A percentile compares a stretch with the other conserved stretches of the same genome.
Evolutionary conservation across 2,888 invertebrate genomes (phyloP).

Genomic region (Tenodera sinensis): DNA sequence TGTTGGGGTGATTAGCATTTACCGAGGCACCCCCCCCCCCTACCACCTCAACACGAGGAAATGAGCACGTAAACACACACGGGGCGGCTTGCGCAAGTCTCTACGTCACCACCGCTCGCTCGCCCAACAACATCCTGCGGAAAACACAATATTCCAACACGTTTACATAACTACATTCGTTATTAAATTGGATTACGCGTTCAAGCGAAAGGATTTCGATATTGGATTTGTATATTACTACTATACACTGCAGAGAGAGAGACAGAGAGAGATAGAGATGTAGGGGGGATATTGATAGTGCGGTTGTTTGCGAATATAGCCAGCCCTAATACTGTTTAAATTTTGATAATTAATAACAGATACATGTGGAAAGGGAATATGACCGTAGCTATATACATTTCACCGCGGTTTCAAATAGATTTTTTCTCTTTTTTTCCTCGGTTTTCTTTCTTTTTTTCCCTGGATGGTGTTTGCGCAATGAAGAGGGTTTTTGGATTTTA

Average conservation of each 20-base stretch:
- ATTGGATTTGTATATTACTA: constrained; percentile 17
- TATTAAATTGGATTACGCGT: constrained; percentile 17
- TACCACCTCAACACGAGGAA: neutral
- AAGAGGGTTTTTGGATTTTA: neutral
- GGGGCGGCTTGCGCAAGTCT: neutral
- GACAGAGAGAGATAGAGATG: neutral
- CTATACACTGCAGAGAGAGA: neutral
- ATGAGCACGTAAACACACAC: neutral
- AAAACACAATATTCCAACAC: constrained; percentile 18
- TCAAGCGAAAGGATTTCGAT: constrained; percentile 15
- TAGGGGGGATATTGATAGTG: constrained; percentile 14
- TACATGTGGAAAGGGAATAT: neutral
- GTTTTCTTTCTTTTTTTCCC: neutral
- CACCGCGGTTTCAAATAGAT: neutral
- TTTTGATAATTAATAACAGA: constrained; percentile 12
- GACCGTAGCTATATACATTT: neutral
- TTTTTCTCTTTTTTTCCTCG: neutral
- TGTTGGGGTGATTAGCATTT: neutral
- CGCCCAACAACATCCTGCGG: neutral
- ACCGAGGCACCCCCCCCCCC: neutral
- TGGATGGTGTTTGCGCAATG: neutral
- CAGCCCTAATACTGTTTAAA: constrained; percentile 16
- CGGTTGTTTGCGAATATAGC: constrained; percentile 18
- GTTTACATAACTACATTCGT: constrained; percentile 15
- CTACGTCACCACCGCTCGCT: neutral